These are phyloP conservation scores for Eristalinus aeneus DNA, from an alignment of 2,888 invertebrate genomes.

Conservation along the genomic window DNA sequence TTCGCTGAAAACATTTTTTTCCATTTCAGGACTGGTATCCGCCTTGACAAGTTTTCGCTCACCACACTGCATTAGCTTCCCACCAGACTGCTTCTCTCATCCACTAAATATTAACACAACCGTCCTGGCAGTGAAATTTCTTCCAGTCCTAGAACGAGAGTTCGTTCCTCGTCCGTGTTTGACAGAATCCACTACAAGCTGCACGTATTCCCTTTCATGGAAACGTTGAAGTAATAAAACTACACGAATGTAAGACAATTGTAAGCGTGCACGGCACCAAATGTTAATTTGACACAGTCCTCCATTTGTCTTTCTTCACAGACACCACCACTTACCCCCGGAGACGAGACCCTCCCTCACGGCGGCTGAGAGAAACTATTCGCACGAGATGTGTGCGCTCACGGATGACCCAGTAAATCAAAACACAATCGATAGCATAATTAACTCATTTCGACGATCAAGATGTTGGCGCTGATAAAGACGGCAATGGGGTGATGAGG, in stretches of 20 bases:
- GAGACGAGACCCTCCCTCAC: background rate
- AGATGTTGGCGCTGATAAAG: background rate
- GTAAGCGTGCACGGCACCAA: background rate
- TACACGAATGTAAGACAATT: background rate
- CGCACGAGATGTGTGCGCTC: conserved; percentile 21
- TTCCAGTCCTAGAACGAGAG: background rate
- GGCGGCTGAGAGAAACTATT: conserved; percentile 1
- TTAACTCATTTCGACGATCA: conserved; percentile 15
- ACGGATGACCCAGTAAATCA: conserved; percentile 20
- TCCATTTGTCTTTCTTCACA: background rate
- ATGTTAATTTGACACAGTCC: background rate
- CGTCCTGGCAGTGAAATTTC: background rate
- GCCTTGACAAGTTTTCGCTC: background rate
- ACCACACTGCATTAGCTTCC: background rate
- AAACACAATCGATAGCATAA: conserved; percentile 29
- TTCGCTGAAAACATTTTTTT: background rate
- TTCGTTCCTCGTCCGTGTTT: background rate
- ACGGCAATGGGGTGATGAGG: background rate
- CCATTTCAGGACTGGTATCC: background rate
- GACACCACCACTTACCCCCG: background rate
- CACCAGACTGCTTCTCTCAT: background rate
- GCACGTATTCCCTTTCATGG: background rate
- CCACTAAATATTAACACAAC: no score
- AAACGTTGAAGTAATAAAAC: background rate
- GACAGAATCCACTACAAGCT: background rate